Evolutionary conservation across 2,888 invertebrate genomes (phyloP).

Genomic region (Acholoe squamosa): DNA sequence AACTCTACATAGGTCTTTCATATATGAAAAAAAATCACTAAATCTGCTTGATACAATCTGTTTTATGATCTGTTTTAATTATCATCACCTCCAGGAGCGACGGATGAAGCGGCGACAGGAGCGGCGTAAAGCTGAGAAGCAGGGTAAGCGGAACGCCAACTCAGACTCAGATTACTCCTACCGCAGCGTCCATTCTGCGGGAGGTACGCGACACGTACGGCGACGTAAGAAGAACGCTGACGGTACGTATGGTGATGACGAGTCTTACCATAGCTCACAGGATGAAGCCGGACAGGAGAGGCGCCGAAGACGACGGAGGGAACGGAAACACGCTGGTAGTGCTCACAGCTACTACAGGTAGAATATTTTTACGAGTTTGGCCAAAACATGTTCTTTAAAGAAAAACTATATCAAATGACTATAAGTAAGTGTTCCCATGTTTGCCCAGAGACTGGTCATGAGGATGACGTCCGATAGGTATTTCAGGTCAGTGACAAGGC

Average conservation of each 20-base stretch:
- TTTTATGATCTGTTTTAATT: not conserved
- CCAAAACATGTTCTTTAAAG: not conserved
- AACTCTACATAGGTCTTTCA: too few relatives aligned
- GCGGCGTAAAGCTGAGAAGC: conserved; percentile 74
- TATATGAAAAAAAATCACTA: too few relatives aligned
- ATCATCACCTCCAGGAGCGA: conserved; percentile 55
- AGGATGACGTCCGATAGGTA: too few relatives aligned
- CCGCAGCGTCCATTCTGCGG: conserved; percentile 79
- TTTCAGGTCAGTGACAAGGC: too few relatives aligned
- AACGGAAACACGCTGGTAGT: conserved; percentile 80
- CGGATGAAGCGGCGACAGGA: conserved; percentile 71
- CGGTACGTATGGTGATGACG: conserved; percentile 79
- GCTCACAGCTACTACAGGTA: conserved; percentile 80
- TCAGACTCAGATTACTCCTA: conserved; percentile 82
- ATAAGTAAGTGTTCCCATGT: not conserved
- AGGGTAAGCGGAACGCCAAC: conserved; percentile 77
- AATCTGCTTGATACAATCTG: too few relatives aligned
- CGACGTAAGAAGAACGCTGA: conserved; percentile 78
- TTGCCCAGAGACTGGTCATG: too few relatives aligned
- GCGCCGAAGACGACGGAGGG: conserved; percentile 78
- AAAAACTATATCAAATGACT: not conserved
- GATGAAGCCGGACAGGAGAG: conserved; percentile 80
- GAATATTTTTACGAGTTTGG: not conserved
- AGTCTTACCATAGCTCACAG: conserved; percentile 81
- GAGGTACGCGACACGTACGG: conserved; percentile 80